phyloP scores from a whole-genome alignment of 2,113 vertebrate species.

The Cyphomyrus plagiostoma region DNA sequence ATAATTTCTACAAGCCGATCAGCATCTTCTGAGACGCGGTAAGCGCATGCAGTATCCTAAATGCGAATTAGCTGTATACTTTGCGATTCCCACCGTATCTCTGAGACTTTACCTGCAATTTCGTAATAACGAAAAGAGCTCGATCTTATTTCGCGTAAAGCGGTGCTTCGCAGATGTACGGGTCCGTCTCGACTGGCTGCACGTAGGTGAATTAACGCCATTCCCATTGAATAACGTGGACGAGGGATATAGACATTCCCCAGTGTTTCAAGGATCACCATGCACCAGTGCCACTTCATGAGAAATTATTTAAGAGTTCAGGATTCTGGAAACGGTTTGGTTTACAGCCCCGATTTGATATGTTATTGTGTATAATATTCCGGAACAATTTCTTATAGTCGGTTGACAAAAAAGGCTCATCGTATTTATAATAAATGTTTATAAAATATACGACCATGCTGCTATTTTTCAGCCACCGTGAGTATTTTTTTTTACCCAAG shows the following conservation, averaged over 20 bases:
- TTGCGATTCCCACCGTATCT: neutral
- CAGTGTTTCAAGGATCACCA: neutral
- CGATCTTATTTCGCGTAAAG: neutral
- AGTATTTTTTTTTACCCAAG: neutral
- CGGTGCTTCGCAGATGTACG: neutral
- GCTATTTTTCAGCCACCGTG: neutral
- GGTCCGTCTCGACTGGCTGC: neutral
- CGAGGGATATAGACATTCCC: slow-evolving; percentile 17
- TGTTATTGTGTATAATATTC: slow-evolving; percentile 21
- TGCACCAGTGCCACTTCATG: slow-evolving; percentile 1
- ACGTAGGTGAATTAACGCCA: neutral
- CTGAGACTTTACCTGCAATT: neutral
- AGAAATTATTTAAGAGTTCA: slow-evolving; percentile 11
- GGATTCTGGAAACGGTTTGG: neutral
- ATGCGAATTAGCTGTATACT: slow-evolving; percentile 5
- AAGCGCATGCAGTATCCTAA: slow-evolving; percentile 37
- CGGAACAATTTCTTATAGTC: neutral
- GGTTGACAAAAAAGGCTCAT: neutral
- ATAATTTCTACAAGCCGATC: slow-evolving; percentile 12
- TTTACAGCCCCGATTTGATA: slow-evolving; percentile 30
- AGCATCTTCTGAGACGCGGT: slow-evolving; percentile 42
- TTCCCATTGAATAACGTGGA: neutral
- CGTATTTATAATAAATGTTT: neutral
- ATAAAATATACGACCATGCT: neutral
- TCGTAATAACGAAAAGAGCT: neutral